Evolutionary conservation across 2,888 invertebrate species (phyloP).

Genomic region (Chrysolina americana): DNA sequence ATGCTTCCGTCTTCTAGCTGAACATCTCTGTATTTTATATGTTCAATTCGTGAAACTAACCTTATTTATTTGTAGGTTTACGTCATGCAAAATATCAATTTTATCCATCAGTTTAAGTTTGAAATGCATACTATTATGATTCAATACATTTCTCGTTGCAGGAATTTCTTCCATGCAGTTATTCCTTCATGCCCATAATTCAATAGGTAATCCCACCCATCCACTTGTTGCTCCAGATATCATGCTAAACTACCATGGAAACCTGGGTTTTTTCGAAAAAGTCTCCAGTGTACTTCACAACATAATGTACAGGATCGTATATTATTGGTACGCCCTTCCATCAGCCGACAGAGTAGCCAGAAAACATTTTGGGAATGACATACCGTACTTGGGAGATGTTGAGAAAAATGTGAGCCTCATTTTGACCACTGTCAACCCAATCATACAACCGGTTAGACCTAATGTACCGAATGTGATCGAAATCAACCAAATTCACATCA

Average conservation of each 20-base stretch:
- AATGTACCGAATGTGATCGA: conserved; percentile 50
- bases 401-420: conserved; percentile 50
- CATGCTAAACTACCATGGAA: conserved; percentile 22
- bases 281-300: conserved; percentile 43
- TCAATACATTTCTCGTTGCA: conserved; percentile 27
- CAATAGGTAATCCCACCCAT: conserved; percentile 58
- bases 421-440: conserved; percentile 47
- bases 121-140: too few relatives aligned
- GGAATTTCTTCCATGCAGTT: conserved; percentile 53
- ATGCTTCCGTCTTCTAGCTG: too few relatives aligned
- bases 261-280: conserved; percentile 40
- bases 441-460: conserved; percentile 46
- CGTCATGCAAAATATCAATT: too few relatives aligned
- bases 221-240: conserved; percentile 55
- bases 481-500: conserved; percentile 47
- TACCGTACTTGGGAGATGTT: conserved; percentile 51
- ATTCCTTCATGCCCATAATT: conserved; percentile 48
- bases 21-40: too few relatives aligned
- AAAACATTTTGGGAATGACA: conserved; percentile 56
- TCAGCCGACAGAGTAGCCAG: conserved; percentile 40
- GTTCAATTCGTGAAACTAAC: too few relatives aligned
- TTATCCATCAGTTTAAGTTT: too few relatives aligned
- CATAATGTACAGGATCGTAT: conserved; percentile 43
- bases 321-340: conserved; percentile 45
- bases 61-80: too few relatives aligned